phyloP scores from a whole-genome alignment of 2,797 vertebrate genomes.

The Glyptemys insculpta region DNA sequence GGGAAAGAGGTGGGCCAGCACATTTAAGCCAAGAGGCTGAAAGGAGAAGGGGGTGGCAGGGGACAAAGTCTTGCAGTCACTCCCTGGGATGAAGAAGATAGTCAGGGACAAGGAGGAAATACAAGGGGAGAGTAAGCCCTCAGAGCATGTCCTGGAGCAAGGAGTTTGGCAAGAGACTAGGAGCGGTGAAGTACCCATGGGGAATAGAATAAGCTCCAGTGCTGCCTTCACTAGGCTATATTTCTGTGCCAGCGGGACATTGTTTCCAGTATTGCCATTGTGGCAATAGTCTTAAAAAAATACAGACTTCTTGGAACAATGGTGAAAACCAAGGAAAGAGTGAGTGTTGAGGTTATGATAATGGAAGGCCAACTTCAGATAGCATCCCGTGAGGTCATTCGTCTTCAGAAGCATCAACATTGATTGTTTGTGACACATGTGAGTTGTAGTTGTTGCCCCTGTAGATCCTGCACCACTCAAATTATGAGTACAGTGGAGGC shows the following conservation, averaged over 20 bases:
- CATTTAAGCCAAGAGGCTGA: not conserved
- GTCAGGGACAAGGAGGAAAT: not conserved
- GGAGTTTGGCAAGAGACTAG: not conserved
- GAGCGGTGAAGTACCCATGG: not conserved
- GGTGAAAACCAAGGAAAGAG: not conserved
- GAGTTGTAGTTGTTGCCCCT: not conserved
- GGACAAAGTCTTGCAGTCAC: not conserved
- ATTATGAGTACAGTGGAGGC: not conserved
- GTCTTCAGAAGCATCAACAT: not conserved
- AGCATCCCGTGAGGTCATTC: not conserved
- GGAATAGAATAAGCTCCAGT: not conserved
- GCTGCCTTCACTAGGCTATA: not conserved
- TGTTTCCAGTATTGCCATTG: not conserved
- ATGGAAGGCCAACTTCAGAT: not conserved
- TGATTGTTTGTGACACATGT: not conserved
- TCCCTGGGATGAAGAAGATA: not conserved
- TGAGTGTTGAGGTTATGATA: not conserved
- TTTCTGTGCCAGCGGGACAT: not conserved
- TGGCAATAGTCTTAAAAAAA: not conserved
- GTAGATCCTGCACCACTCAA: not conserved
- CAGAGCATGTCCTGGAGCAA: not conserved
- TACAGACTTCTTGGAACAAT: not conserved
- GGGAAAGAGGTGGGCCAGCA: not conserved
- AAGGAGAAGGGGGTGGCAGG: not conserved
- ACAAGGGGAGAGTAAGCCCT: not conserved